Evolutionary conservation across 2,797 vertebrate species (phyloP).

Genomic region (Taenioides sp.): DNA sequence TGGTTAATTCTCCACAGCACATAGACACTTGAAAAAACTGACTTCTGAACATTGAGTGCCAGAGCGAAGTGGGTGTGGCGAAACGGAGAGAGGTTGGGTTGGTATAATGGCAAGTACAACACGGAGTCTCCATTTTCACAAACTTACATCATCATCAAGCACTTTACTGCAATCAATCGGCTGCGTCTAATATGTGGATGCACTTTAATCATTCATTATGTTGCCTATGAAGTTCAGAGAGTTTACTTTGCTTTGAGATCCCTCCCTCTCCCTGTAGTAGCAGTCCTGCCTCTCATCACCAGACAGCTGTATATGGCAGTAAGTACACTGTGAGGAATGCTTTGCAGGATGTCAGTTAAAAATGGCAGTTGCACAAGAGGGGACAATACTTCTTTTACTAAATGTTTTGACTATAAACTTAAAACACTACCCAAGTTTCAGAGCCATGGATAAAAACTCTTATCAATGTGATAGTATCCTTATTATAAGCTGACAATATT

Average conservation of each 20-base stretch:
- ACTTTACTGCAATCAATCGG: not conserved
- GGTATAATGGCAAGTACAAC: conserved; percentile 25
- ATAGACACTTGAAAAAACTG: conserved; percentile 18
- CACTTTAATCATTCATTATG: conserved; percentile 4
- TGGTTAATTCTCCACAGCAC: not conserved
- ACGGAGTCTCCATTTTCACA: conserved; percentile 20
- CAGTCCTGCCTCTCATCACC: conserved; percentile 21
- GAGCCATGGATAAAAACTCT: conserved; percentile 63
- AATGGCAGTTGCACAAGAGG: not conserved
- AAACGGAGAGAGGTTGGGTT: conserved; percentile 8
- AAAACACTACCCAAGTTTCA: conserved; percentile 33
- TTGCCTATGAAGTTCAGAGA: not conserved
- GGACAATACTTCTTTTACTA: not conserved
- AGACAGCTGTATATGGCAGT: conserved; percentile 64
- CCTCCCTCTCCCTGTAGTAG: conserved; percentile 9
- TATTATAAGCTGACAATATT: conserved; percentile 69
- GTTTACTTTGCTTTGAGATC: conserved; percentile 14
- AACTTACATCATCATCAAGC: conserved; percentile 15
- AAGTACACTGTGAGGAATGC: conserved; percentile 50
- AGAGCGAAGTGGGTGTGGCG: conserved; percentile 38
- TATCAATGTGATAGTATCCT: conserved; percentile 59
- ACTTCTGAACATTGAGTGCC: conserved; percentile 53
- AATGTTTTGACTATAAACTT: not conserved
- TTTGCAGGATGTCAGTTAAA: conserved; percentile 16
- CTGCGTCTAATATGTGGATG: not conserved